Evolutionary conservation across 2,888 invertebrate species (phyloP), one percentile per base, ranked within the genome.

Genomic region (Syrista parreyssii): DNA sequence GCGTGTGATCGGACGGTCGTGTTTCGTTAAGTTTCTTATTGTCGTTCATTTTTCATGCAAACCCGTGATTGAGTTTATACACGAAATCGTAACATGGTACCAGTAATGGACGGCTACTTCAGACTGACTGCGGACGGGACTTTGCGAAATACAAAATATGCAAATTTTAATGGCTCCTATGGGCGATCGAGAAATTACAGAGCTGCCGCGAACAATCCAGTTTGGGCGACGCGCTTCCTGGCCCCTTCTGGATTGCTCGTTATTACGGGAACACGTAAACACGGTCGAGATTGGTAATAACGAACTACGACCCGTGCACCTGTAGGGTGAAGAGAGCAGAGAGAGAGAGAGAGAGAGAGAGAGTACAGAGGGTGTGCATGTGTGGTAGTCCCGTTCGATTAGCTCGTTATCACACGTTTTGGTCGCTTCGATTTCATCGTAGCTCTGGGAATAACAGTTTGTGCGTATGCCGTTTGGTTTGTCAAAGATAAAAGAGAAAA

Each of bases 281-380:
- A 55, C 23, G 55, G 9, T 55, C 55, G 55, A 23, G 55, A 55
- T 23, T 55, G 55, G 23, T 23, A 23, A 23, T 55, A 55, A 55
- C 55, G 55, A 55, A 55, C 23, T 55, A 23, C 9, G 55, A 2
- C 23, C 23, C 9, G 55, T 55, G 9, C 6, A 55, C 55, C 9
- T 6, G 2, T 55, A 6, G 9, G 15, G 2, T 9, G 55, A 0
- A 23, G 55, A 9, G 9, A 0, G 0, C 0, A 1, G 36, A 36
- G 55, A 6, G 40, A 40, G 40, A 15, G 40, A 15, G 15, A 40
- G 23, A 23, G 40, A 15, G 6, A 40, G 23, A 40, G 40, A 40
- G 4, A 40, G 9, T 23, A 55, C 23, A 23, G 23, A 9, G 23
- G 23, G 23, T 15, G 55, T 55, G 9, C 23, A 55, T 1, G 55